Evolutionary conservation across 2,888 invertebrate species (phyloP), one percentile per base, ranked within the genome.

Genomic region (Cancer borealis): DNA sequence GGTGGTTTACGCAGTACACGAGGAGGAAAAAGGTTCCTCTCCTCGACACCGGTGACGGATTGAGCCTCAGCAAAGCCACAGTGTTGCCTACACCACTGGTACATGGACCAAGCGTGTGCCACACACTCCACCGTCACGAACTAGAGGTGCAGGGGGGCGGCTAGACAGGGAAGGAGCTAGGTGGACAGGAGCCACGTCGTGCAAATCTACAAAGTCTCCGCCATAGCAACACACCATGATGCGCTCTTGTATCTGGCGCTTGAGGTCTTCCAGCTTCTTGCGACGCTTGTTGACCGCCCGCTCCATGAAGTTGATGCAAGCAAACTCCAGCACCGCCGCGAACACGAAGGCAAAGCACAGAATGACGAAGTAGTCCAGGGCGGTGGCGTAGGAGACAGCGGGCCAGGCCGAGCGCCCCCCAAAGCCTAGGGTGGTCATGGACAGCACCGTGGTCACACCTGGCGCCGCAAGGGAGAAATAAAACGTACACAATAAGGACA

Each of bases 361-460:
- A 95, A 97, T 97, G 96, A 97, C 96, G 96, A 97, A 97, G 96
- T 97, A 97, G 96, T 97, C 97, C 92, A 97, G 97, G 54, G 97
- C 97, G 95, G 97, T 97, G 89, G 97, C 97, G 96, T 97, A 97
- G 49, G 97, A 97, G 92, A 97, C 97, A 79, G 97, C 96, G 0
- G 97, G 97, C 95, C 97, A 96, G 54, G 97, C 97, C 14, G 97
- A 97, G 5, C 97, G 96, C 0, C 97, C 97, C 30, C 97, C 97
- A 91, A 97, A 97, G 90, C 97, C 97, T 95, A 97, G 97, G 0
- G 97, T 97, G 0, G 97, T 97, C 97, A 97, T 97, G 1, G 97
- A 97, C 95, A 97, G 96, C 17, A 97, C 97, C 0, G 97, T 97
- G 17, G 97, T 97, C 92, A 97, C 97, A 60, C 97, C 97, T 97